phyloP scores from a whole-genome alignment of 2,888 invertebrate genomes.

The Pyrrhia umbra region DNA sequence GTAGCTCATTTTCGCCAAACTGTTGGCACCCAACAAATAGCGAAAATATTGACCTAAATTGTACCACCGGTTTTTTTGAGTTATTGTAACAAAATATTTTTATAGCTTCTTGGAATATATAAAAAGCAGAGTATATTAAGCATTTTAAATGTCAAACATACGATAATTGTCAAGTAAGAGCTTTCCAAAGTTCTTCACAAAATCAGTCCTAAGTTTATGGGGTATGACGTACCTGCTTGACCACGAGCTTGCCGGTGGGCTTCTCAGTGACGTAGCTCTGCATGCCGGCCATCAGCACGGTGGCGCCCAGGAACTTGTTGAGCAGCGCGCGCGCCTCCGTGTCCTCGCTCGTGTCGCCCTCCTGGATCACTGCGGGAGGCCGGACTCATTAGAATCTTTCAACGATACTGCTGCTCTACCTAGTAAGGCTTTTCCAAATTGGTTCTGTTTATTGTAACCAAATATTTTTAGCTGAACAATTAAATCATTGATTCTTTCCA shows the following conservation, averaged over 20 bases:
- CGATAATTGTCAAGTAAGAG: too few relatives aligned
- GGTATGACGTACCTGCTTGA: constrained; percentile 74
- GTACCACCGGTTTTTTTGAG: background rate
- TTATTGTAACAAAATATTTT: too few relatives aligned
- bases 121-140: too few relatives aligned
- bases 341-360: constrained; percentile 92
- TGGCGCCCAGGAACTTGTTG: constrained; percentile 95
- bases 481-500: too few relatives aligned
- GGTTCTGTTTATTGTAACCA: too few relatives aligned
- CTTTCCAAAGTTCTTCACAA: too few relatives aligned
- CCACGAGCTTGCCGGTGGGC: constrained; percentile 68
- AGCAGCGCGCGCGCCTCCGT: constrained; percentile 93
- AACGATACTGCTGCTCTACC: too few relatives aligned
- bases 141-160: too few relatives aligned
- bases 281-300: constrained; percentile 94
- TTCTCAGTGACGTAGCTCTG: constrained; percentile 89
- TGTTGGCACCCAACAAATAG: background rate
- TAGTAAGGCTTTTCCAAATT: too few relatives aligned
- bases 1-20: constrained; percentile 3
- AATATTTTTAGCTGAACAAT: too few relatives aligned
- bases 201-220: background rate
- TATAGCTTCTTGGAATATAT: background rate
- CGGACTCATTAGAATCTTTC: too few relatives aligned
- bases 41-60: background rate
- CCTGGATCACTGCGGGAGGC: constrained; percentile 88